Base-by-base conservation (phyloP, 1,140 invertebrate genomes). In the Drosophila littoralis region DNA sequence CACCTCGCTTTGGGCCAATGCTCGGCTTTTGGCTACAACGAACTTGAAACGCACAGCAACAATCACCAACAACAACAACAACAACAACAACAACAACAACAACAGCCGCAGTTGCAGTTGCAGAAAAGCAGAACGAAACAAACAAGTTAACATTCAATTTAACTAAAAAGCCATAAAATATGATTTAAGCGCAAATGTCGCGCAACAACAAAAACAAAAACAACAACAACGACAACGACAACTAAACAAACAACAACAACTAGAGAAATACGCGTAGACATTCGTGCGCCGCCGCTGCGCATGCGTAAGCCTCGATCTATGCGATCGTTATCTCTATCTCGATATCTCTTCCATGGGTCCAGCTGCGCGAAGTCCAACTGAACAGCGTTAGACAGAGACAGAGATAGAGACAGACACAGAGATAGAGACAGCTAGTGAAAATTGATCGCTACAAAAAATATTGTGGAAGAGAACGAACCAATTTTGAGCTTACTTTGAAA, bases 121-220 rank as follows among this genome's bases (percentile, higher is more conserved):
- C 81, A 81, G 74, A 84, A 85, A 86, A 76, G 79, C 82, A 88
- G 79, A 86, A 86, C 83, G 84, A 86, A 86, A 83, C 65, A 84
- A 89, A 89, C 84, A 81, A 89, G 84, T 88, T 89, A 88, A 84
- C 84, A 89, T 89, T 89, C 80, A 82, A 89, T 89, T 89, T 89
- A 88, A 71, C 84, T 71, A 78, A 77, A 89, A 84, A 89, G 74
- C 84, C 85, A 89, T 89, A 90, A 89, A 89, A 89, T 89, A 89
- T 89, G 84, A 89, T 90, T 88, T 89, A 89, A 84, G 71, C 81
- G 80, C 74, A 89, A 89, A 89, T 84, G 84, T 89, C 84, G 84
- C 74, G 64, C 61, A 51, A 54, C 54, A 66, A 46, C 52, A 38
- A 32, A 43, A 42, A 50, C 57, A 57, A 36, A 28, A 42, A 57